These are phyloP conservation scores for Drosophila longiperda DNA, from an alignment of 2,888 invertebrate species.

Conservation along the genomic window DNA sequence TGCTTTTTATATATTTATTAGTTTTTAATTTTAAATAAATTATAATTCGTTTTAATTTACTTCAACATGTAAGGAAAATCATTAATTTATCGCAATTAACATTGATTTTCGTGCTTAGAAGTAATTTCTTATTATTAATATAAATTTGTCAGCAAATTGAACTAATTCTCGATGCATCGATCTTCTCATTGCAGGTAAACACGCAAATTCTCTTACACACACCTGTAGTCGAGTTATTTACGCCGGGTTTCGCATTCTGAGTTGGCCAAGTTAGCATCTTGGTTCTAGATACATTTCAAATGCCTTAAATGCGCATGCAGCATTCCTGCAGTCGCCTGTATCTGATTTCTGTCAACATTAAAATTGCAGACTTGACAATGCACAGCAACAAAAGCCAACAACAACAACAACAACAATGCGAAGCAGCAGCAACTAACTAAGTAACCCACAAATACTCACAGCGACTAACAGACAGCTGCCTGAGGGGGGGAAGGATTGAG, in stretches of 20 bases:
- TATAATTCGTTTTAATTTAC: too few relatives aligned
- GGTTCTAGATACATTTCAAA: slow-evolving; percentile 69
- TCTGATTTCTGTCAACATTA: slow-evolving; percentile 82
- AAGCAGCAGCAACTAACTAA: slow-evolving; percentile 62
- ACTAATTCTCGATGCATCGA: slow-evolving; percentile 56
- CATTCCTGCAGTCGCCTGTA: slow-evolving; percentile 72
- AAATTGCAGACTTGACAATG: slow-evolving; percentile 80
- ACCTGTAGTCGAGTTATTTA: slow-evolving; percentile 38
- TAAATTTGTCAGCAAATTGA: slow-evolving; percentile 58
- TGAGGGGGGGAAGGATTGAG: neutral
- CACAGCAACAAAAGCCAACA: slow-evolving; percentile 44
- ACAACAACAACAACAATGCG: slow-evolving; percentile 12
- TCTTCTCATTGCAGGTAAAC: slow-evolving; percentile 71
- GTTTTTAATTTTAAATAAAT: neutral
- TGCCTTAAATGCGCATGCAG: slow-evolving; percentile 79
- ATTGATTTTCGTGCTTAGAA: neutral
- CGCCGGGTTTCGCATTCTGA: slow-evolving; percentile 22
- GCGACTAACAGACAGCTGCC: slow-evolving; percentile 54
- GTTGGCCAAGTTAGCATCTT: slow-evolving; percentile 40
- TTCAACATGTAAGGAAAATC: neutral
- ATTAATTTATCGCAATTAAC: neutral
- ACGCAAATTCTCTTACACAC: slow-evolving; percentile 60
- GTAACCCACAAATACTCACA: slow-evolving; percentile 73
- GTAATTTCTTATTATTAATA: neutral
- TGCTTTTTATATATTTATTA: neutral